Evolutionary conservation across 2,113 vertebrate genomes (phyloP), one percentile per base, ranked within the genome.

Genomic region (Ciconia maguari): DNA sequence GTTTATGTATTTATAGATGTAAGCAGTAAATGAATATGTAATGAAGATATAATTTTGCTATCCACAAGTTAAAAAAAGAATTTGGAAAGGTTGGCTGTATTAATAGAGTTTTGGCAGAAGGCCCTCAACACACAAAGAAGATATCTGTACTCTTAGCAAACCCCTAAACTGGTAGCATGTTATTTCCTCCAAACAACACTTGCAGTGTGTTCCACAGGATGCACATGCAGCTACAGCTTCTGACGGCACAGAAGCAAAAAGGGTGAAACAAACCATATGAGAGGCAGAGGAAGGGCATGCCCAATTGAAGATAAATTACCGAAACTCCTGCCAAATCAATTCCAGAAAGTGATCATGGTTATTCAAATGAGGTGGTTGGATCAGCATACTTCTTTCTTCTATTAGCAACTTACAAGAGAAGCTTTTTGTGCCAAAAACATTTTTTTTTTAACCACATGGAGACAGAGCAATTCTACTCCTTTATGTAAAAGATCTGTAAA

Each of bases 311-410:
- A 77, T 2, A 69, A 52, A 52, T 87, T 80, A 65, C 30, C 49
- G 61, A 72, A 83, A 12, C 24, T 86, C 54, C 64, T 93, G 72
- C 41, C 68, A 87, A 94, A 69, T 74, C 29, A 70, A 41, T 93
- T 91, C 34, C 76, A 94, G 87, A 58, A 94, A 93, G 32, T 34
- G 13, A 83, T n/a, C 20, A 29, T 51, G 49, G 26, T 90, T 96
- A 95, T 94, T 95, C 58, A 96, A 90, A 92, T 77, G 58, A 83
- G 62, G 16, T 52, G 46, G 66, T 42, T 86, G 41, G 27, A 92
- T 90, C 42, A 83, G 57, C 19, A 20, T 76, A 64, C 64, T 83
- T 85, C 32, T 83, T 80, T 13, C 44, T 76, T 71, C 46, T 79
- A 16, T 68, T 86, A 89, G 30, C 32, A 83, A 74, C 49, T 72